These are phyloP conservation scores for Agrotis ipsilon DNA, from an alignment of 2,888 invertebrate genomes.

Conservation along the genomic window DNA sequence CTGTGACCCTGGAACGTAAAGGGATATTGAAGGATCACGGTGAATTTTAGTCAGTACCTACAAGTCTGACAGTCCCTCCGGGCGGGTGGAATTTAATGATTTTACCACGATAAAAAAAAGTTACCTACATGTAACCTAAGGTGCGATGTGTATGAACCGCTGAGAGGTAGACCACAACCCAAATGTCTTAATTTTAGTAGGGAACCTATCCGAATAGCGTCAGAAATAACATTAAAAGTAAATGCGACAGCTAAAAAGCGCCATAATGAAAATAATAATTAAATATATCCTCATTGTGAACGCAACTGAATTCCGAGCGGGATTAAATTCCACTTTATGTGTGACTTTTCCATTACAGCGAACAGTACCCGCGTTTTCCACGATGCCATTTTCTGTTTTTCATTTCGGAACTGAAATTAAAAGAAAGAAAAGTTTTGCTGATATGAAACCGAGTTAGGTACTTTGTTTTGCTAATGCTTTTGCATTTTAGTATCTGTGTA, in stretches of 20 bases:
- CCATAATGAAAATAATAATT: slow-evolving; percentile 32
- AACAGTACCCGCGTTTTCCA: slow-evolving; percentile 35
- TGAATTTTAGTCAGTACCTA: too few species aligned
- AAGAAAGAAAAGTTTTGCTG: slow-evolving; percentile 16
- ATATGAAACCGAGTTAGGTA: neutral
- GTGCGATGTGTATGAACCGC: too few species aligned
- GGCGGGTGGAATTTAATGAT: too few species aligned
- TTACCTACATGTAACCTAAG: too few species aligned
- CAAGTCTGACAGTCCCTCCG: too few species aligned
- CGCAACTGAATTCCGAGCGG: slow-evolving; percentile 38
- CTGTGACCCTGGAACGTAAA: too few species aligned
- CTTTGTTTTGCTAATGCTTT: neutral
- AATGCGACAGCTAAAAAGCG: slow-evolving; percentile 11
- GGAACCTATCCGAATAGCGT: neutral
- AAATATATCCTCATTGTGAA: slow-evolving; percentile 33
- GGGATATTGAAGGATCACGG: too few species aligned
- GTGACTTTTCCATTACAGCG: slow-evolving; percentile 49
- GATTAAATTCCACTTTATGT: slow-evolving; percentile 46
- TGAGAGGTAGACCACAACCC: too few species aligned
- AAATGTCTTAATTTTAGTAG: too few species aligned
- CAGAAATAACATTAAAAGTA: neutral
- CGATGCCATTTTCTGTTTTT: slow-evolving; percentile 42
- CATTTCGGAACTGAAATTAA: slow-evolving; percentile 17
- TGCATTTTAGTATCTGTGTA: neutral
- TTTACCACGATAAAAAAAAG: too few species aligned